Percentiles rank a stretch among this genome's conserved stretches.
phyloP scores from a whole-genome alignment of 2,797 vertebrate species.

The Merluccius polli region DNA sequence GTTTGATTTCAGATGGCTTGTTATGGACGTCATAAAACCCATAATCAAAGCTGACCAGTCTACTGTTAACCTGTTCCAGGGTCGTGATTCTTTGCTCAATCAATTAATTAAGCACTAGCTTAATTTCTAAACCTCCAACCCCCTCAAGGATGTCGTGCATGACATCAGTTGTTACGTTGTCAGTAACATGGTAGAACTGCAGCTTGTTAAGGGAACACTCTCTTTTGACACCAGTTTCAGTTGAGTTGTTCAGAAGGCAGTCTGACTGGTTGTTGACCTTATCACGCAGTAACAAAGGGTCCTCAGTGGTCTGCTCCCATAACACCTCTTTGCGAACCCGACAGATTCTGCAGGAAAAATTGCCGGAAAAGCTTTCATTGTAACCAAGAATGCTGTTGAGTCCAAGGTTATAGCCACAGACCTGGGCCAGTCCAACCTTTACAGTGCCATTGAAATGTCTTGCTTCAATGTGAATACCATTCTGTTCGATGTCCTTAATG shows the following conservation, averaged over 20 bases:
- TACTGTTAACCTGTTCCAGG: background rate
- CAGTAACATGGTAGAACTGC: slow-evolving; percentile 16
- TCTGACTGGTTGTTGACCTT: slow-evolving; percentile 12
- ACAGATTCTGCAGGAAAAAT: slow-evolving; percentile 13
- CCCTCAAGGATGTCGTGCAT: background rate
- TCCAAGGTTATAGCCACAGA: slow-evolving; percentile 19
- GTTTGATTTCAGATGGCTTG: slow-evolving; percentile 11
- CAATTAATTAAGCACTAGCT: slow-evolving; percentile 11
- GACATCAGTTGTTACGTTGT: background rate
- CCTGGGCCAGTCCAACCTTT: slow-evolving; percentile 8
- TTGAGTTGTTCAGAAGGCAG: background rate
- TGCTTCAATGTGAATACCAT: slow-evolving; percentile 2
- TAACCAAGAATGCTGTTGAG: slow-evolving; percentile 19
- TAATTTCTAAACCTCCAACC: slow-evolving; percentile 2
- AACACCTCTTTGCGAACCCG: background rate
- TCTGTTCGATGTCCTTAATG: background rate
- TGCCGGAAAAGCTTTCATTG: slow-evolving; percentile 18
- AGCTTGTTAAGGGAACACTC: background rate
- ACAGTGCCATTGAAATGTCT: slow-evolving; percentile 7
- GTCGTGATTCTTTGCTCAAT: slow-evolving; percentile 17
- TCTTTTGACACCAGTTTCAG: background rate
- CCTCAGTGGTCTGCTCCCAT: background rate
- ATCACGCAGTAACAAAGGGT: background rate
- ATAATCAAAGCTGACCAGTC: slow-evolving; percentile 22
- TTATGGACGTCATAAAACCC: slow-evolving; percentile 10